These are phyloP conservation scores for Ochropleura plecta DNA, from an alignment of 2,888 invertebrate genomes.

Conservation along the genomic window DNA sequence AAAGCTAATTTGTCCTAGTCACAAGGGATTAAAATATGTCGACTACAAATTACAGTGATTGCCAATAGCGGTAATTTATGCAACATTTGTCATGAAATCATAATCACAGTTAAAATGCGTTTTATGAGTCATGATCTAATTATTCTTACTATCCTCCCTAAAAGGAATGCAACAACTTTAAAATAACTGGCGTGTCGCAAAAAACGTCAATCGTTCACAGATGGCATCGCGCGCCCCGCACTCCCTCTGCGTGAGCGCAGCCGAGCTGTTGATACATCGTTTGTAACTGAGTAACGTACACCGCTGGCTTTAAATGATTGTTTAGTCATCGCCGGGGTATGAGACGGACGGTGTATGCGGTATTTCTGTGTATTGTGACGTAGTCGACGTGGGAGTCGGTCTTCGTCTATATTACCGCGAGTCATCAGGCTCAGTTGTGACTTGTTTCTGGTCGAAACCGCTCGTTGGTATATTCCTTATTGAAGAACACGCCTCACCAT, in stretches of 20 bases:
- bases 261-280: slow-evolving; percentile 44
- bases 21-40: slow-evolving; percentile 8
- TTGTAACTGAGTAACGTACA: slow-evolving; percentile 68
- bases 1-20: slow-evolving; percentile 14
- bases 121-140: slow-evolving; percentile 35
- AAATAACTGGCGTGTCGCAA: slow-evolving; percentile 48
- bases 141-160: slow-evolving; percentile 26
- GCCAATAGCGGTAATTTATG: not conserved
- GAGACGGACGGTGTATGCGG: slow-evolving; percentile 69
- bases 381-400: slow-evolving; percentile 61
- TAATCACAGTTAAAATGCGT: slow-evolving; percentile 1
- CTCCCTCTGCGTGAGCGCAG: slow-evolving; percentile 72
- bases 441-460: slow-evolving; percentile 66
- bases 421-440: slow-evolving; percentile 72
- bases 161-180: slow-evolving; percentile 44
- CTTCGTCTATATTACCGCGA: slow-evolving; percentile 17
- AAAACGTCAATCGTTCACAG: slow-evolving; percentile 70
- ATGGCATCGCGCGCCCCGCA: slow-evolving; percentile 63
- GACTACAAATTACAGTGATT: slow-evolving; percentile 16
- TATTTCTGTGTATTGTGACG: slow-evolving; percentile 66
- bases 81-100: slow-evolving; percentile 1
- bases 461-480: slow-evolving; percentile 57
- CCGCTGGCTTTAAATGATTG: slow-evolving; percentile 69
- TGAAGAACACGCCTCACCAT: slow-evolving; percentile 62
- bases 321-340: slow-evolving; percentile 67